Percentiles rank a stretch among this genome's conserved stretches.
Conservation (phyloP, 2,888 invertebrate species). For the Pachliopta kotzebuea region DNA sequence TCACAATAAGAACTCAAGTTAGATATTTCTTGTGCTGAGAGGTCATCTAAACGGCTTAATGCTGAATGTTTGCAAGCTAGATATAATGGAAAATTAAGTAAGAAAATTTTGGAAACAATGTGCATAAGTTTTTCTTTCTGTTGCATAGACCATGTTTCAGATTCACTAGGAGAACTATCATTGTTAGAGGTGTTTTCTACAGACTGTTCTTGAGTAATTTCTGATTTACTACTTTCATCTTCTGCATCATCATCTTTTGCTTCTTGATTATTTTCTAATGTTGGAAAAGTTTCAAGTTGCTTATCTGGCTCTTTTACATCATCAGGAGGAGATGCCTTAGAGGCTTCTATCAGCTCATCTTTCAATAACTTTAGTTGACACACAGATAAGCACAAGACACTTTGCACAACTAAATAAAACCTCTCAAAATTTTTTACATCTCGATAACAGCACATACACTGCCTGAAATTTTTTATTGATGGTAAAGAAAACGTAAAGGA, state of each 20-base stretch:
- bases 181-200: slow-evolving; percentile 32
- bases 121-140: slow-evolving; percentile 94
- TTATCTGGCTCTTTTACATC: slow-evolving; percentile 54
- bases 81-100: slow-evolving; percentile 93
- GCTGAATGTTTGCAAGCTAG: slow-evolving; percentile 93
- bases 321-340: slow-evolving; percentile 45
- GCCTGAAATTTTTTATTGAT: slow-evolving; percentile 74
- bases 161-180: slow-evolving; percentile 43
- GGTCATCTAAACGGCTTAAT: slow-evolving; percentile 89
- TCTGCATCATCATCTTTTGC: slow-evolving; percentile 45
- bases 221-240: slow-evolving; percentile 42
- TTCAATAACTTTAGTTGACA: slow-evolving; percentile 89
- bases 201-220: slow-evolving; percentile 41
- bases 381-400: slow-evolving; percentile 90
- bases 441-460: slow-evolving; percentile 97
- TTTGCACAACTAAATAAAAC: slow-evolving; percentile 93
- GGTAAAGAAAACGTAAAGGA: not conserved
- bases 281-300: slow-evolving; percentile 41
- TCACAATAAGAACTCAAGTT: slow-evolving; percentile 91
- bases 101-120: slow-evolving; percentile 91
- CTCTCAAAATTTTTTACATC: slow-evolving; percentile 96
- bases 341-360: slow-evolving; percentile 75
- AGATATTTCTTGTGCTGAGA: slow-evolving; percentile 91
- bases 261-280: slow-evolving; percentile 45
- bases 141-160: slow-evolving; percentile 85